Base-by-base conservation (phyloP, 2,797 vertebrate species). In the Iguana delicatissima region DNA sequence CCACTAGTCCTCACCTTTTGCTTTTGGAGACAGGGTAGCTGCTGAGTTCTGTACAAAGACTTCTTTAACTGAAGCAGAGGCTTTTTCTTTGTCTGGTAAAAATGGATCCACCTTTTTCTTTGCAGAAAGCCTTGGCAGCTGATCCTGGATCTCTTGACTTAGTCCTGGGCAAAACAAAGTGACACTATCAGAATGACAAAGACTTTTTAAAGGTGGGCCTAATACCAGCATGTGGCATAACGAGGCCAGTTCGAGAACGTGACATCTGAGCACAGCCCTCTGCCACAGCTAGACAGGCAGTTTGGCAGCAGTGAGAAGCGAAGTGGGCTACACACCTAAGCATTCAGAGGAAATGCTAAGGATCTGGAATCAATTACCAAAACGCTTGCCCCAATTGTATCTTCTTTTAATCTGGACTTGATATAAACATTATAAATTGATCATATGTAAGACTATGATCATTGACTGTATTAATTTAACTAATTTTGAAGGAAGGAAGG, bases 1-100 rank as follows among this genome's bases (percentile, higher is more conserved):
- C 50, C 29, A 62, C 22, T 22, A 55, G 80, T 72, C 20, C 89
- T 92, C 69, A 92, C 91, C 89, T 84, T 92, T 90, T 29, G 67
- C 88, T 42, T 80, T 87, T 46, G 89, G 81, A 24, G 89, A 85
- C 52, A 12, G 0, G 2, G 24, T 9, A 72, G 50, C 2, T 4
- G 9, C 2, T 20, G 73, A 59, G 18, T 10, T 87, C 13, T 24
- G 38, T 18, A 22, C 22, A 80, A 18, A 12, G 12, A 0, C 22
- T 80, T 52, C 12, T 18, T 89, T 87, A 35, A 84, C 0, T 0
- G 81, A 73, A 42, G 42, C 14, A 38, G 62, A 55, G 80, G 89
- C 42, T 13, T n/a, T 62, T 20, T 14, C 64, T 74, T 80, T 80
- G 18, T 62, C 42, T 26, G 74, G 76, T n/a, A 38, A 80, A n/a